A percentile compares a stretch with the other conserved stretches of the same genome.
Evolutionary conservation across 2,797 vertebrate genomes (phyloP).

Genomic region (Cossypha polioptera): DNA sequence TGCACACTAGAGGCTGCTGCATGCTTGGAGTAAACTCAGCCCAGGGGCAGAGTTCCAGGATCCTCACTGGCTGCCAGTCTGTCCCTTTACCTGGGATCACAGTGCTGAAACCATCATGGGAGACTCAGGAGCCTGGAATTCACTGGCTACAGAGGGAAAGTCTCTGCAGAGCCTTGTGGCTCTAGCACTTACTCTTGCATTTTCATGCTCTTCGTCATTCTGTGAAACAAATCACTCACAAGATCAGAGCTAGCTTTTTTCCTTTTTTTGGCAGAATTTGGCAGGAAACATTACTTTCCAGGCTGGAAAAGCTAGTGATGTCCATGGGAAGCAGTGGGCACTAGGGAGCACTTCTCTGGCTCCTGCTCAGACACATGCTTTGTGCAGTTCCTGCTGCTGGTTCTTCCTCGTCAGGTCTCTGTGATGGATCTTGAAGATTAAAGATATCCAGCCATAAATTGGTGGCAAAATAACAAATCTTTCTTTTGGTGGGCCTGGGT

Average conservation of each 20-base stretch:
- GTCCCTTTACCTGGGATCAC: not conserved
- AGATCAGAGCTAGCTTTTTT: not conserved
- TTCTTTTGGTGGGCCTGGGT: not conserved
- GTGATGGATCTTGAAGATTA: not conserved
- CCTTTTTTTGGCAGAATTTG: not conserved
- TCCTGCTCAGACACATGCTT: not conserved
- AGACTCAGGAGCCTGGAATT: not conserved
- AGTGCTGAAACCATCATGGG: not conserved
- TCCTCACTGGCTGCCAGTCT: not conserved
- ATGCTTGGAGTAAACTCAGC: not conserved
- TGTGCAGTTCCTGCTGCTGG: not conserved
- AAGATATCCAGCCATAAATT: not conserved
- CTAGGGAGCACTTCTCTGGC: not conserved
- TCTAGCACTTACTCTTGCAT: not conserved
- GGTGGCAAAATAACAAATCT: not conserved
- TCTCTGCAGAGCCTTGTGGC: not conserved
- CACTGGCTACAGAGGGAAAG: not conserved
- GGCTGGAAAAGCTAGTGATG: not conserved
- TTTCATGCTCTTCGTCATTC: not conserved
- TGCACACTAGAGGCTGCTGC: not conserved
- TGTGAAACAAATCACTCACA: not conserved
- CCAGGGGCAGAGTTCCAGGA: not conserved
- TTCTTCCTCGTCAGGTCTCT: not conserved
- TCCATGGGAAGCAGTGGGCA: not conserved
- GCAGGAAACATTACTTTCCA: not conserved